Conservation (phyloP, 2,797 vertebrate species). For the Brotula barbata region DNA sequence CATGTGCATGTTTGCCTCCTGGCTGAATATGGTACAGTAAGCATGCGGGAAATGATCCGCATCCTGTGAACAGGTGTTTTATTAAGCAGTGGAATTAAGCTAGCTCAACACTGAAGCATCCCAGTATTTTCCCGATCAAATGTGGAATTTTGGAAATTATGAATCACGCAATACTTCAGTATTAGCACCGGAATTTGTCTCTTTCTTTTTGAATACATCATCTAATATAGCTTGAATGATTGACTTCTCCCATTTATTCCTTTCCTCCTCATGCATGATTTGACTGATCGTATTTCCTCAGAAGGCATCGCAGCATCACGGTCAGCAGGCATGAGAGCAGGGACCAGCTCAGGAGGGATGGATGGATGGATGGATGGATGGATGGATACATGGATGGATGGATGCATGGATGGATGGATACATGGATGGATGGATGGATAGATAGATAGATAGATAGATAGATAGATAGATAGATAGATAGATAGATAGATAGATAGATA, state of each 20-base stretch:
- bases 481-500: slow-evolving; percentile 8
- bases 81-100: slow-evolving; percentile 1
- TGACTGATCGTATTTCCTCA: slow-evolving; percentile 15
- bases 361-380: slow-evolving; percentile 6
- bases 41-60: slow-evolving; percentile 41
- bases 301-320: not conserved
- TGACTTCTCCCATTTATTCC: not conserved
- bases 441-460: slow-evolving; percentile 8
- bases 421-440: slow-evolving; percentile 6
- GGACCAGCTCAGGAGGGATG: not conserved
- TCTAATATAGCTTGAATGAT: slow-evolving; percentile 1
- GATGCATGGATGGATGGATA: too few relatives aligned
- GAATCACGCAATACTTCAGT: not conserved
- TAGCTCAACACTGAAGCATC: slow-evolving; percentile 3
- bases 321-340: slow-evolving; percentile 6
- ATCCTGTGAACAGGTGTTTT: slow-evolving; percentile 51
- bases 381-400: slow-evolving; percentile 8
- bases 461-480: slow-evolving; percentile 8
- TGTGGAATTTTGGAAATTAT: not conserved
- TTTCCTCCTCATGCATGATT: slow-evolving; percentile 6
- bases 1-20: slow-evolving; percentile 55
- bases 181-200: not conserved
- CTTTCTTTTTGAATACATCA: not conserved
- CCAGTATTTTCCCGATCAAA: not conserved
- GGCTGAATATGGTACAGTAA: slow-evolving; percentile 47